Base-by-base conservation (phyloP, 2,797 vertebrate genomes). In the Enteromius radiatus region DNA sequence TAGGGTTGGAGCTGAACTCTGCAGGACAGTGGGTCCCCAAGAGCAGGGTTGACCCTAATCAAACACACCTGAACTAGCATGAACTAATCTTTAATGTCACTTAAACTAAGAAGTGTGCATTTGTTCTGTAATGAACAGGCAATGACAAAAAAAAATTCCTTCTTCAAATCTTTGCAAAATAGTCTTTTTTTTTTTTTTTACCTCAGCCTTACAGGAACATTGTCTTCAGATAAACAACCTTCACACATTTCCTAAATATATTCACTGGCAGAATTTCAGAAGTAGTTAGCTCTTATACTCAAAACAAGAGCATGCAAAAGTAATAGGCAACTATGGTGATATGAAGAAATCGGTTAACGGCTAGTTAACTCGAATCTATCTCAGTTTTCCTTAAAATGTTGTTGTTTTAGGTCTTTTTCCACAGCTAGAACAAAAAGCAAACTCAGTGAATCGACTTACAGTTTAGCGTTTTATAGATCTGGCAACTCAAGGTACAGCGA, bases 391-490 rank as follows among this genome's bases (percentile, higher is more conserved):
- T 10, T 33, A 19, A 56, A 41, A 69, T 45, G 17, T 0, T 17
- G n/a, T 31, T 5, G 2, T n/a, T 80, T 59, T 70, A 7, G 6
- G 31, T 19, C 17, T 21, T 54, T 19, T 61, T 45, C 36, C 26
- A 80, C 38, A 33, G 78, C 52, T 36, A 61, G 26, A 80, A 71
- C 28, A 63, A 73, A 81, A 65, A 19, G 45, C 59, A 65, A 81
- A 81, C 31, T 21, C n/a, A n/a, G 56, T 54, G 23, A 54, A 81
- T 65, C n/a, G 70, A 75, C 80, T 41, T 36, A 73, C 21, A 49
- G 41, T 41, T 75, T 11, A 65, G 70, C 31, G 31, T 74, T 81
- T 81, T 74, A 81, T 81, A 61, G 69, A 74, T 74, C 56, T 81
- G 79, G 79, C 79, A 74, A 64, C 56, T 69, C 69, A 49, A 26